Evolutionary conservation across 2,888 invertebrate species (phyloP), one percentile per base, ranked within the genome.

Genomic region (Argyra leucocephala): DNA sequence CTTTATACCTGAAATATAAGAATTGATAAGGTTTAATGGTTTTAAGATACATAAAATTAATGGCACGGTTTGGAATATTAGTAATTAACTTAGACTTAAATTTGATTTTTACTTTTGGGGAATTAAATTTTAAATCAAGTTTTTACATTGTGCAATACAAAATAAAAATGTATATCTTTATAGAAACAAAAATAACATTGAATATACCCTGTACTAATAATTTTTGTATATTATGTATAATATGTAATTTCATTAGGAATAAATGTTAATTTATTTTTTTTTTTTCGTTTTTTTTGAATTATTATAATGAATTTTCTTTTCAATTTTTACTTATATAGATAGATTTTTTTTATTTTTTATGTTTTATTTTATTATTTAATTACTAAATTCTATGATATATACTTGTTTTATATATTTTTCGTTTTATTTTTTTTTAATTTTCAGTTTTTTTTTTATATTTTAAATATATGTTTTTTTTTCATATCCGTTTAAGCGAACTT

Each of bases 241-340:
- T 22, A 15, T 24, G 1, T n/a, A 63, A 63, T 23, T 3, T 48
- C 57, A 9, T 18, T 48, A 22, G 24, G 37, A 15, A 31, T 58
- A 58, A 57, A 58, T 59, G 15, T 22, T 59, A 59, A 36, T 23
- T 57, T 26, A 31, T 64, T 18, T 60, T 67, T 69, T 69, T 66
- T 63, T 61, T 48, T 57, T 26, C 7, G 26, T 26, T 26, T 57
- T 57, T 2, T 66, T 15, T 60, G 67, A 70, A 70, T 66, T 63
- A 61, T 58, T 57, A 69, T 61, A 64, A 65, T 24, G 62, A 24
- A 65, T 61, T 66, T 63, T 62, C 61, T 60, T 64, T 63, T 64
- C 68, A 71, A 70, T 69, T 66, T 64, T 66, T 70, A 67, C 71
- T 70, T 70, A 69, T 76, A 67, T 67, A 67, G 71, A 63, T 69